Conservation (phyloP, 2,888 invertebrate species). For the Dinocampus coccinellae region DNA sequence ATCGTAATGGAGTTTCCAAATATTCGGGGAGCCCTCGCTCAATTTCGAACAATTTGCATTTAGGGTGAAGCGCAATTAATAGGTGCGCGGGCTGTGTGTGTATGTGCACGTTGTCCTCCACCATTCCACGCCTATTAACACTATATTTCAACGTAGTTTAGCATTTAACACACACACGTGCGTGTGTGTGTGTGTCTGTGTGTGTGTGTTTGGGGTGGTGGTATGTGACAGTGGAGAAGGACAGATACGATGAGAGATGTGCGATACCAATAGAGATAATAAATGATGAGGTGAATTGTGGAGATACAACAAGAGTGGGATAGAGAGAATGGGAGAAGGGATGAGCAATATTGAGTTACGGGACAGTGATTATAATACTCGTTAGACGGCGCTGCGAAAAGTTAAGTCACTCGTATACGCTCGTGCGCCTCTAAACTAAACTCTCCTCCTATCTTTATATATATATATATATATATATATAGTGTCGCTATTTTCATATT, state of each 20-base stretch:
- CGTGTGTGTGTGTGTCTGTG: no score
- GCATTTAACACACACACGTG: no score
- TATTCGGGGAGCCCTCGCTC: constrained; percentile 69
- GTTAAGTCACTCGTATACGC: constrained; percentile 44
- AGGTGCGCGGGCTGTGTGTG: constrained; percentile 59
- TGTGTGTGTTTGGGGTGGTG: no score
- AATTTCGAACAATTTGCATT: constrained; percentile 70
- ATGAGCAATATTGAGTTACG: constrained; percentile 67
- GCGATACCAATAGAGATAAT: constrained; percentile 39
- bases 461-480: constrained; percentile 2
- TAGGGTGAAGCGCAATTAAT: constrained; percentile 69
- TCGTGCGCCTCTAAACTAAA: constrained; percentile 28
- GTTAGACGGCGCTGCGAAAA: constrained; percentile 66
- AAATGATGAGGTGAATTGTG: no score
- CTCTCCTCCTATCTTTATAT: neutral
- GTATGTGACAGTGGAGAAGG: no score
- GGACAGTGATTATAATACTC: constrained; percentile 68
- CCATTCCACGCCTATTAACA: constrained; percentile 68
- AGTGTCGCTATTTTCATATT: neutral
- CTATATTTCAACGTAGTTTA: constrained; percentile 63
- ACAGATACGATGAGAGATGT: no score
- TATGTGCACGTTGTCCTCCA: constrained; percentile 63
- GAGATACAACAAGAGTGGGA: no score
- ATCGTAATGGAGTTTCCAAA: constrained; percentile 69
- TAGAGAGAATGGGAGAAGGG: constrained; percentile 46